These are phyloP conservation scores for Luperina nickerlii DNA, from an alignment of 2,888 invertebrate species.

Conservation along the genomic window DNA sequence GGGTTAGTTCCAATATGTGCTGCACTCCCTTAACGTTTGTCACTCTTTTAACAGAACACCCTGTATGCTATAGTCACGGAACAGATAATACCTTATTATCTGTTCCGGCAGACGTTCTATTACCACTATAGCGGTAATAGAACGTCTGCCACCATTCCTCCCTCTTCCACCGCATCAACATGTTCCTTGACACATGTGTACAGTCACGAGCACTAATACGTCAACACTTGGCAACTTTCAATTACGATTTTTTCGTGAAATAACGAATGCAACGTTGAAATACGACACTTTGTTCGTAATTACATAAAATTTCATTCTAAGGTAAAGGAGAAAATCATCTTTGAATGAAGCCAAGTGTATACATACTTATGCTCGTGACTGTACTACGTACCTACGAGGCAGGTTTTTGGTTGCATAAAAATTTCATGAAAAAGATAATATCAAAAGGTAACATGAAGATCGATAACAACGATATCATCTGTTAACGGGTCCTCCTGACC, in stretches of 20 bases:
- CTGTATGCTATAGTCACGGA: not conserved
- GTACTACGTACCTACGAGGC: not conserved
- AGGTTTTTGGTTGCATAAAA: not conserved
- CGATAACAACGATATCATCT: not conserved
- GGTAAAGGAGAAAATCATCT: no score
- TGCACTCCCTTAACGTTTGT: not conserved
- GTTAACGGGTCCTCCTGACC: not conserved
- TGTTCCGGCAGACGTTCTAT: no score
- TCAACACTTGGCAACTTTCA: no score
- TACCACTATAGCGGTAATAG: no score
- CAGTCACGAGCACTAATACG: no score
- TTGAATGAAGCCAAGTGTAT: no score
- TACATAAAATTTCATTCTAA: no score
- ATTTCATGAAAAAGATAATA: not conserved
- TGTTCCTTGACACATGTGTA: not conserved
- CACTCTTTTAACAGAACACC: not conserved
- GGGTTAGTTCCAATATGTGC: not conserved
- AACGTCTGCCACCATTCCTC: not conserved
- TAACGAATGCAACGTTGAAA: no score
- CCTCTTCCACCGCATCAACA: not conserved
- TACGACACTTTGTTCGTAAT: no score
- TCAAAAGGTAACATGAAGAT: not conserved
- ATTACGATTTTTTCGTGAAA: no score
- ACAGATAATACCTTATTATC: no score
- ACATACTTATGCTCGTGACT: no score